phyloP scores from a whole-genome alignment of 2,888 invertebrate genomes.

The Allygus modestus region DNA sequence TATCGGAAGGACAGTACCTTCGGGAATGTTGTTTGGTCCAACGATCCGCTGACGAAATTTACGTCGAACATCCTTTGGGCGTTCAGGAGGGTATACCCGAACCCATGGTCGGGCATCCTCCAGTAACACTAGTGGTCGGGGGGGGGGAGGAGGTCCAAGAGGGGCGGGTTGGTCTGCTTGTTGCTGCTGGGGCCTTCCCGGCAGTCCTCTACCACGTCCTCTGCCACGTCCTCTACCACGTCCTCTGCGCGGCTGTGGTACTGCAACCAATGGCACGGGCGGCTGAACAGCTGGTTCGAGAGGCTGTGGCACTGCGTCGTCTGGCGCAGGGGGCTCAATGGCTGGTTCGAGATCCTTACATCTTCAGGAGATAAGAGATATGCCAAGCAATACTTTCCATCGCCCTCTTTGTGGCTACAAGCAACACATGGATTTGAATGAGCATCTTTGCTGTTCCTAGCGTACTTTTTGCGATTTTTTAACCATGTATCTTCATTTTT shows the following conservation, averaged over 20 bases:
- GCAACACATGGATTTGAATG: conserved; percentile 25
- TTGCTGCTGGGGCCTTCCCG: background rate
- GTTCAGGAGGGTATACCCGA: conserved; percentile 29
- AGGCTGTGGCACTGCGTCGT: too few species aligned
- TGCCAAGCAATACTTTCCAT: background rate
- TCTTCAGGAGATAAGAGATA: conserved; percentile 24
- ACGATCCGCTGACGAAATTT: background rate
- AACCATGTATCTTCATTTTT: conserved; percentile 28
- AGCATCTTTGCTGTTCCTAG: conserved; percentile 44
- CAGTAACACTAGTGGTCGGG: background rate
- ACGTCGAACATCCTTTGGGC: background rate
- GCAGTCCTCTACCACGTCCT: too few species aligned
- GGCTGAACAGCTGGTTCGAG: too few species aligned
- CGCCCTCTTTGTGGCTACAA: conserved; percentile 27
- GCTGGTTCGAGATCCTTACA: conserved; percentile 33
- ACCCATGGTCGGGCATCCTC: conserved; percentile 14
- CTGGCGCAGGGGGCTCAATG: too few species aligned
- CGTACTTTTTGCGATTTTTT: conserved; percentile 34
- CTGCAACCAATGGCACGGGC: too few species aligned
- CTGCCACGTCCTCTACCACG: too few species aligned
- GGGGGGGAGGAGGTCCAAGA: background rate
- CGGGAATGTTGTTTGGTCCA: background rate
- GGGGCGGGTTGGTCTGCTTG: background rate
- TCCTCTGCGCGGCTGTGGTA: too few species aligned
- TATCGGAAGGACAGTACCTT: background rate